Conservation (phyloP, 2,888 invertebrate species). For the Rambutsinella grinnellia region DNA sequence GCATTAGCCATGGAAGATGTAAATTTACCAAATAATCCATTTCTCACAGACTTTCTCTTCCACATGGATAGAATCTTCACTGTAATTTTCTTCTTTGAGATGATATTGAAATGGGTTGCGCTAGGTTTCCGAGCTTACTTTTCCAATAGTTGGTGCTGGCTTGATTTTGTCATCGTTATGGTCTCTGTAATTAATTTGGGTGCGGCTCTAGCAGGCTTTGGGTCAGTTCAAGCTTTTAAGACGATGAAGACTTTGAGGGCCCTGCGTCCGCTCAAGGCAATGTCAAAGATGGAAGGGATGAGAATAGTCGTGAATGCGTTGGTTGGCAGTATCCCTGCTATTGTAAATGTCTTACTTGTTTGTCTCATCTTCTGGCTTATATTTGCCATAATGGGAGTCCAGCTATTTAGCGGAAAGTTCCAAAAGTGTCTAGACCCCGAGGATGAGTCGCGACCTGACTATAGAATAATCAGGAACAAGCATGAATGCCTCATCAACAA, state of each 20-base stretch:
- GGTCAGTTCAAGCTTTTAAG: constrained; percentile 99
- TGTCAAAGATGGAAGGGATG: constrained; percentile 99
- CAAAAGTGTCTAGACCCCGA: constrained; percentile 92
- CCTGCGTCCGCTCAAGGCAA: constrained; percentile 96
- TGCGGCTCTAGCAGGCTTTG: constrained; percentile 94
- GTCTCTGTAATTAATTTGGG: constrained; percentile 74
- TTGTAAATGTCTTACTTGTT: constrained; percentile 98
- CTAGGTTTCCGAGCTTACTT: constrained; percentile 97
- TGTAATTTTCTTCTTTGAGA: constrained; percentile 97
- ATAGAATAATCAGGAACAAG: constrained; percentile 88
- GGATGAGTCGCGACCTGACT: constrained; percentile 79
- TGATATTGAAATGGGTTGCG: constrained; percentile 96
- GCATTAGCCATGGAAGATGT: constrained; percentile 98
- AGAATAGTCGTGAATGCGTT: constrained; percentile 99
- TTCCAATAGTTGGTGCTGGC: constrained; percentile 99
- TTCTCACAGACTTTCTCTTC: constrained; percentile 91
- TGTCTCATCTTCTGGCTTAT: constrained; percentile 99
- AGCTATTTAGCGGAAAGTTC: constrained; percentile 97
- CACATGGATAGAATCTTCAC: constrained; percentile 99
- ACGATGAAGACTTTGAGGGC: constrained; percentile 99
- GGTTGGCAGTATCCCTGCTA: constrained; percentile 98
- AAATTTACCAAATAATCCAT: constrained; percentile 89
- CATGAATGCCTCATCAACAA: constrained; percentile 89
- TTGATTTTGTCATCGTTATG: constrained; percentile 99
- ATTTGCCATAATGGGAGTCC: constrained; percentile 83